phyloP scores from a whole-genome alignment of 2,797 vertebrate genomes.

The Syndactyla subalaris region DNA sequence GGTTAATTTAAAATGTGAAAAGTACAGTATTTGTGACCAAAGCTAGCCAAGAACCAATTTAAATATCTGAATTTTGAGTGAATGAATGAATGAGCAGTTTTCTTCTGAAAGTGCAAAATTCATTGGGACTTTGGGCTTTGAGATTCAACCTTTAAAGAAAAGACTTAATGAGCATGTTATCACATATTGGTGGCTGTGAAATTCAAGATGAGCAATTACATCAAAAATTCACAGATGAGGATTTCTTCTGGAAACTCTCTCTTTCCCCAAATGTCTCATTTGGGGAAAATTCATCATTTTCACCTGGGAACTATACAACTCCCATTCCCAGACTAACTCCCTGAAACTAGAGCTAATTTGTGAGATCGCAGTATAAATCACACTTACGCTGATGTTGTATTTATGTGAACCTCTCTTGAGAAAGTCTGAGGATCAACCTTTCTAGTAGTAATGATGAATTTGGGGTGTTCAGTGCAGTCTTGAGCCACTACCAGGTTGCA shows the following conservation, averaged over 20 bases:
- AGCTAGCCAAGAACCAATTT: background rate
- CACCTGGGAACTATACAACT: background rate
- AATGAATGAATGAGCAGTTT: background rate
- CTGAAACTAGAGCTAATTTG: background rate
- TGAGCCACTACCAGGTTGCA: slow-evolving; percentile 58
- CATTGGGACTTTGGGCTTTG: background rate
- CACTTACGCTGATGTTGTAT: slow-evolving; percentile 50
- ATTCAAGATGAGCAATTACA: background rate
- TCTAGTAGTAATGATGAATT: slow-evolving; percentile 54
- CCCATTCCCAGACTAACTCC: background rate
- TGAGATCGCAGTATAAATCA: background rate
- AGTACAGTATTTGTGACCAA: background rate
- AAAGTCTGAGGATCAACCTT: slow-evolving; percentile 12
- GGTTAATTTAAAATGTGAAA: background rate
- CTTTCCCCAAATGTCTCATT: background rate
- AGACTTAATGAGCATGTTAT: background rate
- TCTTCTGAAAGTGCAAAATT: background rate
- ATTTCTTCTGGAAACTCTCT: background rate
- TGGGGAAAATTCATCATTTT: background rate
- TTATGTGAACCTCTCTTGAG: slow-evolving; percentile 59
- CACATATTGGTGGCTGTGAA: background rate
- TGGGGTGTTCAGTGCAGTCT: slow-evolving; percentile 60
- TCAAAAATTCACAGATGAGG: background rate
- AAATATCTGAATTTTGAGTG: background rate
- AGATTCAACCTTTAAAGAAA: background rate